These are phyloP conservation scores for Porites rus DNA, from an alignment of 92 coral and sea anemone genomes.

Conservation along the genomic window DNA sequence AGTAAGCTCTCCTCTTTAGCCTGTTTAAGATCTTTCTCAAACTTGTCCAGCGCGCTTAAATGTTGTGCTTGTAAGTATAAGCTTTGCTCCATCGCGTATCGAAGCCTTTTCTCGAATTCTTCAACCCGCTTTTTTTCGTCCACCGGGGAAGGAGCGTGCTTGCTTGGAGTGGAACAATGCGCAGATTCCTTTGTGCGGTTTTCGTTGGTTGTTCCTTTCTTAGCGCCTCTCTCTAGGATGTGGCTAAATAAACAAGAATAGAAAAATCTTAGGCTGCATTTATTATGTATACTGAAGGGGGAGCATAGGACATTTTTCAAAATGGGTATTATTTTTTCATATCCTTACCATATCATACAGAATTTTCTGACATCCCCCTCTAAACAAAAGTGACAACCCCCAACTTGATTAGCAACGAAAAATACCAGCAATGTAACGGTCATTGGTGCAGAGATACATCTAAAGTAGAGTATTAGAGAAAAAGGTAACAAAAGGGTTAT, in stretches of 20 bases:
- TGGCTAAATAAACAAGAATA: constrained; percentile 51
- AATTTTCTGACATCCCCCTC: no score
- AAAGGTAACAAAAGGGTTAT: no score
- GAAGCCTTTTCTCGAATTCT: constrained; percentile 94
- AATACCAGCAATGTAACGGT: no score
- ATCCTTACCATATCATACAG: no score
- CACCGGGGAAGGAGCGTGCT: constrained; percentile 70
- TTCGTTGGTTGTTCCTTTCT: constrained; percentile 4
- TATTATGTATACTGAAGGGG: neutral
- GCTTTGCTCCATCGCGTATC: constrained; percentile 99
- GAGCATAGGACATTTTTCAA: no score
- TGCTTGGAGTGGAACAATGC: neutral
- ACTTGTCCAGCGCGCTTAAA: constrained; percentile 77
- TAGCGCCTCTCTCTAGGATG: constrained; percentile 77
- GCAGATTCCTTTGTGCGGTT: neutral
- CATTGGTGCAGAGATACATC: no score
- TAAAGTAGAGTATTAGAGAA: no score
- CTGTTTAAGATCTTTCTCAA: constrained; percentile 82
- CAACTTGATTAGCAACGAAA: no score
- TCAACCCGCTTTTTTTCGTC: constrained; percentile 80
- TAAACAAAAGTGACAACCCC: no score
- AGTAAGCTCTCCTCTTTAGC: constrained; percentile 77
- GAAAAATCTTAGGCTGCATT: neutral
- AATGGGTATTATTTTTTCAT: no score
- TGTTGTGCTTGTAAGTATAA: constrained; percentile 86